Evolutionary conservation across 2,797 vertebrate genomes (phyloP).

Genomic region (Dromococcyx pavoninus): DNA sequence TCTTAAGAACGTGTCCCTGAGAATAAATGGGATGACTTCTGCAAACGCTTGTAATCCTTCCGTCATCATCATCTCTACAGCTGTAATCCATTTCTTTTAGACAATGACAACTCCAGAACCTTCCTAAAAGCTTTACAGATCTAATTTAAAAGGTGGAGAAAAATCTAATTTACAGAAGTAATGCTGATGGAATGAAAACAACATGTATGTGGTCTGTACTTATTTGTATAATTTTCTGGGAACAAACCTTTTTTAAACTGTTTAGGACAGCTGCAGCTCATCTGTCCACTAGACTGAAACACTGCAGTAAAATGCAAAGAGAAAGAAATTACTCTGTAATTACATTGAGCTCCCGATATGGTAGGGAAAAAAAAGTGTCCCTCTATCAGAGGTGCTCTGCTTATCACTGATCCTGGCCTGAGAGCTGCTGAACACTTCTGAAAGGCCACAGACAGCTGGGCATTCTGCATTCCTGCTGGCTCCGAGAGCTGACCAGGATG

Average conservation of each 20-base stretch:
- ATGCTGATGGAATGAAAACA: neutral
- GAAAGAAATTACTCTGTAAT: neutral
- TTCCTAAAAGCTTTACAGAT: neutral
- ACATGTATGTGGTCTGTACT: neutral
- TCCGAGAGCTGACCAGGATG: neutral
- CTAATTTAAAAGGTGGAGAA: neutral
- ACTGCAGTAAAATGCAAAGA: neutral
- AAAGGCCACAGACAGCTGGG: neutral
- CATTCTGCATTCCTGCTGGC: neutral
- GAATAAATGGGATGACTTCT: neutral
- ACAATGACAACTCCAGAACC: neutral
- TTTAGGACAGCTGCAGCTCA: neutral
- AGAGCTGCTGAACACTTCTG: neutral
- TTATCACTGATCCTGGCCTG: neutral
- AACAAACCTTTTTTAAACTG: neutral
- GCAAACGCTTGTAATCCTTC: neutral
- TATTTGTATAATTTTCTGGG: neutral
- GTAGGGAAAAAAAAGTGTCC: neutral
- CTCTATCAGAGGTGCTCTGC: neutral
- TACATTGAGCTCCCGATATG: neutral
- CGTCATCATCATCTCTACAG: neutral
- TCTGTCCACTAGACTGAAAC: neutral
- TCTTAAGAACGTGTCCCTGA: neutral
- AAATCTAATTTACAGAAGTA: neutral
- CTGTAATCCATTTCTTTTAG: neutral